Evolutionary conservation across 1,140 invertebrate genomes (phyloP).

Genomic region (Pectinophora gossypiella): DNA sequence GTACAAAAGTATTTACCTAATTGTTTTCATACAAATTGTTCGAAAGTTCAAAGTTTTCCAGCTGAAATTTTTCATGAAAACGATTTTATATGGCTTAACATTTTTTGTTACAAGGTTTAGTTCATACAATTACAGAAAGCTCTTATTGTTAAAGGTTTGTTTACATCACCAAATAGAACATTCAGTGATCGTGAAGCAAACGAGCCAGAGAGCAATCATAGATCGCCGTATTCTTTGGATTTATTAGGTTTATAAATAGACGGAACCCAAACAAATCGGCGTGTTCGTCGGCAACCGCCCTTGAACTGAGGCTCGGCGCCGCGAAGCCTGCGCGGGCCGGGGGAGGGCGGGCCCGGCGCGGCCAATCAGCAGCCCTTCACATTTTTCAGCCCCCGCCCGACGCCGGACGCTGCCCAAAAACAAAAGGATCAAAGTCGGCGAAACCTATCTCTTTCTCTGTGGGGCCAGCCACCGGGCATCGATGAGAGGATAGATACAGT

Average conservation of each 20-base stretch:
- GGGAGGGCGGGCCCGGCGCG: conserved; percentile 39
- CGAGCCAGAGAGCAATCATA: no score
- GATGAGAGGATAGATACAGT: conserved; percentile 72
- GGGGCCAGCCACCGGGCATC: conserved; percentile 65
- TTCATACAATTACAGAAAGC: no score
- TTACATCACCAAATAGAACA: no score
- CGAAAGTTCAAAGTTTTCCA: no score
- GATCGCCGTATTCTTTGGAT: no score
- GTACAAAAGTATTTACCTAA: no score
- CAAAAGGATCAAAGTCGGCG: conserved; percentile 73
- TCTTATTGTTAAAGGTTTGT: no score
- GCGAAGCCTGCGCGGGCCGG: conserved; percentile 39
- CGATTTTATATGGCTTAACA: no score
- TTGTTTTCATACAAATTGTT: no score
- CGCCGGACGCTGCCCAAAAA: conserved; percentile 73
- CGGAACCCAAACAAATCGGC: conserved; percentile 57
- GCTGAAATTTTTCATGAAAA: no score
- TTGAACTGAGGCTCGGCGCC: conserved; percentile 54
- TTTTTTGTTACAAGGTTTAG: no score
- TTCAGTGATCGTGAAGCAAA: no score
- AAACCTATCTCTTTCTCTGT: conserved; percentile 75
- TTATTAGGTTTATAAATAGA: conserved; percentile 58
- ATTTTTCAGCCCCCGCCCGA: conserved; percentile 69
- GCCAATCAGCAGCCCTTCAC: conserved; percentile 72
- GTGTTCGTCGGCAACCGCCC: conserved; percentile 53